Conservation (phyloP, 2,797 vertebrate genomes). For the Acestrorhynchus altus region DNA sequence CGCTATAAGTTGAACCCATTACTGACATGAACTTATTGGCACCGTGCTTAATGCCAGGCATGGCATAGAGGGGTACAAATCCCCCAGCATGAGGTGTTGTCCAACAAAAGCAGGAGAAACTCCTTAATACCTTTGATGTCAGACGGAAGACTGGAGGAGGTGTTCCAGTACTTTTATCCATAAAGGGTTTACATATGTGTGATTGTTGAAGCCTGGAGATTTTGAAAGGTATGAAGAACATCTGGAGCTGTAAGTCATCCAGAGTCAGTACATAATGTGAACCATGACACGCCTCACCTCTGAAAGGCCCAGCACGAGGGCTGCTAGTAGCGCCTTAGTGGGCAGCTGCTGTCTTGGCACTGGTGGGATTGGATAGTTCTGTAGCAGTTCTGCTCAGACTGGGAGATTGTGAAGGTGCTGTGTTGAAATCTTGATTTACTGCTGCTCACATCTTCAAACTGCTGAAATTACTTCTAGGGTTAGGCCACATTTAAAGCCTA, state of each 20-base stretch:
- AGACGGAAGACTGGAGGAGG: no score
- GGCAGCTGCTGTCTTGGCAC: neutral
- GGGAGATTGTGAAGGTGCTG: neutral
- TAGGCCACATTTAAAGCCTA: no score
- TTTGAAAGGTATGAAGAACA: slow-evolving; percentile 48
- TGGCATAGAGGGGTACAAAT: no score
- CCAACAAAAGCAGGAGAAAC: no score
- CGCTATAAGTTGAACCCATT: no score
- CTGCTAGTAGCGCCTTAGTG: slow-evolving; percentile 14
- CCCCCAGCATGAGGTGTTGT: no score
- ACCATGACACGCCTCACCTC: slow-evolving; percentile 37
- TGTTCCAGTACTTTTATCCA: no score
- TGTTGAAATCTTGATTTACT: neutral
- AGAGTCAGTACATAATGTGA: slow-evolving; percentile 45
- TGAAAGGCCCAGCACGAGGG: neutral
- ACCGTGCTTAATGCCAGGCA: no score
- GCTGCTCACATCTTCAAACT: neutral
- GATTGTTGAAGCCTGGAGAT: slow-evolving; percentile 9
- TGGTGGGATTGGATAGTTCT: neutral
- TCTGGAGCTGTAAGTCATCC: slow-evolving; percentile 52
- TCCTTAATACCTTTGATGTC: no score
- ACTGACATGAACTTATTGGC: no score
- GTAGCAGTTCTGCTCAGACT: neutral
- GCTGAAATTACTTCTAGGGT: neutral
- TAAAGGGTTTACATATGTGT: no score